These are phyloP conservation scores for Tursiops truncatus DNA, from an alignment of 2,113 vertebrate genomes.

Conservation along the genomic window DNA sequence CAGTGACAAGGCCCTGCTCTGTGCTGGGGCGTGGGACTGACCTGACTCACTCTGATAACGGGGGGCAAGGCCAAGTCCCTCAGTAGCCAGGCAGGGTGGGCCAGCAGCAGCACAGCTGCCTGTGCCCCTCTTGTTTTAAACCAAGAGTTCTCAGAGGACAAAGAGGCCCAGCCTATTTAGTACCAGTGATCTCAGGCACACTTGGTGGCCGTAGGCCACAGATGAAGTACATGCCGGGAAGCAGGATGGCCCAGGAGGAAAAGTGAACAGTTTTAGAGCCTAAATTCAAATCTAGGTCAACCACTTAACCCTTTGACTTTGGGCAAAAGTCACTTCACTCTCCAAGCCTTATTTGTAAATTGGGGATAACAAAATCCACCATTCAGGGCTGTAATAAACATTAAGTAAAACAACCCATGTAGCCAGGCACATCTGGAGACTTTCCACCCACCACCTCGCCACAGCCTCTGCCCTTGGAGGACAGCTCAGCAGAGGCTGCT, in stretches of 20 bases:
- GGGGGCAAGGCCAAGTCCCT: neutral
- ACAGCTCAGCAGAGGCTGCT: neutral
- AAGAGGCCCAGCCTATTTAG: neutral
- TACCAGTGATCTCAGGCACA: neutral
- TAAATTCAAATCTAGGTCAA: neutral
- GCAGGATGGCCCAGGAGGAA: neutral
- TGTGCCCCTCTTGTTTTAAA: neutral
- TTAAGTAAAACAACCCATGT: neutral
- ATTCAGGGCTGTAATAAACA: neutral
- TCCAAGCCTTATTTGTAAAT: neutral
- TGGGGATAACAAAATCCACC: neutral
- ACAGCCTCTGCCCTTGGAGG: too few species aligned
- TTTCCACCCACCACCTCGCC: neutral
- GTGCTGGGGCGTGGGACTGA: neutral
- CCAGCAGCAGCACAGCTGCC: neutral
- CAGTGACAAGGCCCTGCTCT: neutral
- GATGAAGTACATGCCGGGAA: neutral
- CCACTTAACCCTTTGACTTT: constrained; percentile 10
- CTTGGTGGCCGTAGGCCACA: neutral
- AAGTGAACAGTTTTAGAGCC: neutral
- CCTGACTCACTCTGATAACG: neutral
- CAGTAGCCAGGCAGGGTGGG: neutral
- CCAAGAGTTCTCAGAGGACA: neutral
- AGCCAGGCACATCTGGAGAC: neutral
- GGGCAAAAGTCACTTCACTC: neutral